Conservation (phyloP, 2,113 vertebrate genomes). For the Tachysurus vachellii region DNA sequence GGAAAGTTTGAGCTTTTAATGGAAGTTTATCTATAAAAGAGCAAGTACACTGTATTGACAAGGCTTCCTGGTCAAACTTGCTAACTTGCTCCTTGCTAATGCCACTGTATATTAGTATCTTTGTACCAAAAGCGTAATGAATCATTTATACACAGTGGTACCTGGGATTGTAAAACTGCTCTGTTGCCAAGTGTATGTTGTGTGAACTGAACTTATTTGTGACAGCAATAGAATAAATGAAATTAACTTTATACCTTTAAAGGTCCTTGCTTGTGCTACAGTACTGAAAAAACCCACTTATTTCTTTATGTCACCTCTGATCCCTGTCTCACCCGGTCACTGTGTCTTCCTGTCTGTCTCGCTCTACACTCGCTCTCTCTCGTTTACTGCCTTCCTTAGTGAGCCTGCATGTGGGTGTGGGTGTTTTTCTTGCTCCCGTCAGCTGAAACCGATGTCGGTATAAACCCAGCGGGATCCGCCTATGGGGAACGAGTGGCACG, state of each 20-base stretch:
- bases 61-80: not conserved
- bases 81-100: not conserved
- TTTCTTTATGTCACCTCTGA: not conserved
- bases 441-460: slow-evolving; percentile 73
- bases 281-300: not conserved
- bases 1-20: not conserved
- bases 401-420: slow-evolving; percentile 50
- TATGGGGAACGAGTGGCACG: slow-evolving; percentile 67
- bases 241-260: not conserved
- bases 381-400: slow-evolving; percentile 30
- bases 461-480: slow-evolving; percentile 61
- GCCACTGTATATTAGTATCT: not conserved
- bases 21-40: not conserved
- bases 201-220: not conserved
- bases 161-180: not conserved
- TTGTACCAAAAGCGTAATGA: not conserved
- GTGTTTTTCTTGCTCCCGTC: slow-evolving; percentile 70
- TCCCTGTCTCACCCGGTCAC: not conserved
- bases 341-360: not conserved
- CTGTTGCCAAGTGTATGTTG: not conserved
- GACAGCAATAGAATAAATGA: not conserved
- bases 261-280: not conserved
- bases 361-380: slow-evolving; percentile 29
- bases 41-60: not conserved
- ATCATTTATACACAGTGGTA: not conserved